Conservation (phyloP, 2,888 invertebrate species). For the Nebria brevicollis region DNA sequence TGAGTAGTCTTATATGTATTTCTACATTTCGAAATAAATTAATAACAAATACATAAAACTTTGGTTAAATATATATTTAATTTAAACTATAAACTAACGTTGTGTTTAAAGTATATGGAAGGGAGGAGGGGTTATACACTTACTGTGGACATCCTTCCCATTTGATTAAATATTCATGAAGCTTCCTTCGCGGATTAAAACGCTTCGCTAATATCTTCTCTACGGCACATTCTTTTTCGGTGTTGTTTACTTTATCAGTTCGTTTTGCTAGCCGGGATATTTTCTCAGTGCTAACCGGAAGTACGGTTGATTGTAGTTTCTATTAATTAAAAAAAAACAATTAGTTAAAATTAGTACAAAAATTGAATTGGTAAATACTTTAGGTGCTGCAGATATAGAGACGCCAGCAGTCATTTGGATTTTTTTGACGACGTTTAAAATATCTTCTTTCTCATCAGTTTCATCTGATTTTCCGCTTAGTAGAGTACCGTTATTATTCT, state of each 20-base stretch:
- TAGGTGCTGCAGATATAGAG: constrained; percentile 51
- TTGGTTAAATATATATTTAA: no score
- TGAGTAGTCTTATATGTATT: no score
- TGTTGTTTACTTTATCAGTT: constrained; percentile 50
- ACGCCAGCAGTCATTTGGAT: constrained; percentile 54
- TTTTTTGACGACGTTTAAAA: constrained; percentile 53
- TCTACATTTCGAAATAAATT: no score
- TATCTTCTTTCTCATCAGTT: constrained; percentile 18
- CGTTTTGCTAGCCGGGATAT: constrained; percentile 65
- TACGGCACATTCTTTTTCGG: constrained; percentile 74
- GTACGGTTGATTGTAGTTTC: constrained; percentile 42
- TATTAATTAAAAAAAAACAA: constrained; percentile 5
- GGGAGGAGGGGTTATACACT: constrained; percentile 58
- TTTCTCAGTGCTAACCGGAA: constrained; percentile 56
- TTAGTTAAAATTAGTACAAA: neutral
- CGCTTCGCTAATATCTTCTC: constrained; percentile 87
- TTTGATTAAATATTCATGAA: constrained; percentile 85
- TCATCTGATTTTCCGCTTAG: constrained; percentile 11
- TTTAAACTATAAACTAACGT: no score
- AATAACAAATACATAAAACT: no score
- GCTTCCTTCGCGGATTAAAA: constrained; percentile 79
- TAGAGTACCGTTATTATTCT: constrained; percentile 24
- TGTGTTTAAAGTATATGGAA: constrained; percentile 13
- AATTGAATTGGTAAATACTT: constrained; percentile 48
- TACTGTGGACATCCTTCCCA: constrained; percentile 85